Evolutionary conservation across 2,888 invertebrate genomes (phyloP).

Genomic region (Pseudococcus jackbeardsleyi): DNA sequence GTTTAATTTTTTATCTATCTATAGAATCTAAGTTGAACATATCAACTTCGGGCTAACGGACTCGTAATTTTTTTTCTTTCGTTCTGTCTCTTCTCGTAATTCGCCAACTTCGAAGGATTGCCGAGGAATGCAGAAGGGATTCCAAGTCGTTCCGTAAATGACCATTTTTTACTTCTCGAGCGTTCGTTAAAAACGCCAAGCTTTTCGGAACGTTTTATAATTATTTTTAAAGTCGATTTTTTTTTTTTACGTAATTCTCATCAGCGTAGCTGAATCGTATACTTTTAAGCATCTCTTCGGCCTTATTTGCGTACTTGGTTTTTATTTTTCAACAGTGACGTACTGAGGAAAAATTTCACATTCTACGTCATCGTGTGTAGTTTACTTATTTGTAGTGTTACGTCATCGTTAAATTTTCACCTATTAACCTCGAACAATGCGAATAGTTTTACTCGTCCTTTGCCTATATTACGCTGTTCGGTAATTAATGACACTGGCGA

Average conservation of each 20-base stretch:
- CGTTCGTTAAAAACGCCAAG: background rate
- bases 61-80: background rate
- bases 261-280: background rate
- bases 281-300: background rate
- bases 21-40: conserved; percentile 23
- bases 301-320: background rate
- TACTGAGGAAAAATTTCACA: background rate
- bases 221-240: background rate
- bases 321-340: background rate
- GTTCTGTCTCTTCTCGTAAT: background rate
- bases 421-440: background rate
- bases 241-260: background rate
- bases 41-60: conserved; percentile 21
- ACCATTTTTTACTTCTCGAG: conserved; percentile 12
- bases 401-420: conserved; percentile 10
- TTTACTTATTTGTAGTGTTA: background rate
- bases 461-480: background rate
- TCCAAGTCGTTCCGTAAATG: conserved; percentile 21
- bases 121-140: background rate
- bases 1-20: background rate
- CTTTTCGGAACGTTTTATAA: conserved; percentile 28
- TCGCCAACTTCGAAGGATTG: background rate
- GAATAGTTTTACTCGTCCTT: background rate
- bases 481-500: background rate
- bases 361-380: background rate